These are phyloP conservation scores for Pachyseris speciosa DNA, from an alignment of 64 coral and sea anemone species.

Conservation along the genomic window DNA sequence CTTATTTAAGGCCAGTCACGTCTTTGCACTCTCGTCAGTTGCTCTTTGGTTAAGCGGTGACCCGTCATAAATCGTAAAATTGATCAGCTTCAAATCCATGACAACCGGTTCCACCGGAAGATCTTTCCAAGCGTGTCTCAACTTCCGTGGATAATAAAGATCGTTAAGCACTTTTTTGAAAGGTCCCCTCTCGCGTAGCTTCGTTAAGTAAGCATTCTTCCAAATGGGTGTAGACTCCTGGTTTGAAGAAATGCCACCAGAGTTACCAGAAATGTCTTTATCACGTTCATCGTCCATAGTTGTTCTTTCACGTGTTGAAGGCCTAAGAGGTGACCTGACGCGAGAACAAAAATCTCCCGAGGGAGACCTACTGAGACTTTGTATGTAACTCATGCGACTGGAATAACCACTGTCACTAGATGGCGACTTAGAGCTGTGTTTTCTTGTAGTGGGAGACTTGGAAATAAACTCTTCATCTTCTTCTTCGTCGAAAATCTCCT, in stretches of 20 bases:
- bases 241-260: neutral
- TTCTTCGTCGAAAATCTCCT: constrained; percentile 13
- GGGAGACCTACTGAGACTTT: constrained; percentile 28
- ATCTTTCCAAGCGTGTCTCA: constrained; percentile 60
- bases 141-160: constrained; percentile 43
- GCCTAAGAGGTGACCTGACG: neutral
- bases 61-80: constrained; percentile 78
- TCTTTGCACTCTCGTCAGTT: neutral
- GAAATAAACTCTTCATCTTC: constrained; percentile 45
- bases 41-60: neutral
- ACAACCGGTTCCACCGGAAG: constrained; percentile 70
- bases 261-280: neutral
- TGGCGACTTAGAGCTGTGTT: neutral
- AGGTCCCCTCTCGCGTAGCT: constrained; percentile 14
- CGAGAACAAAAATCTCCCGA: constrained; percentile 22
- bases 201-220: constrained; percentile 9
- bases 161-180: constrained; percentile 5
- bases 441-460: neutral
- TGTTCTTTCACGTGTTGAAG: neutral
- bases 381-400: constrained; percentile 74
- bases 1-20: too few species aligned
- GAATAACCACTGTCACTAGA: constrained; percentile 58
- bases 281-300: neutral
- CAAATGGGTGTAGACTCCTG: constrained; percentile 14
- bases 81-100: constrained; percentile 91